A percentile compares a stretch with the other conserved stretches of the same genome.
Evolutionary conservation across 2,113 vertebrate genomes (phyloP).

Genomic region (Phasianus colchicus): DNA sequence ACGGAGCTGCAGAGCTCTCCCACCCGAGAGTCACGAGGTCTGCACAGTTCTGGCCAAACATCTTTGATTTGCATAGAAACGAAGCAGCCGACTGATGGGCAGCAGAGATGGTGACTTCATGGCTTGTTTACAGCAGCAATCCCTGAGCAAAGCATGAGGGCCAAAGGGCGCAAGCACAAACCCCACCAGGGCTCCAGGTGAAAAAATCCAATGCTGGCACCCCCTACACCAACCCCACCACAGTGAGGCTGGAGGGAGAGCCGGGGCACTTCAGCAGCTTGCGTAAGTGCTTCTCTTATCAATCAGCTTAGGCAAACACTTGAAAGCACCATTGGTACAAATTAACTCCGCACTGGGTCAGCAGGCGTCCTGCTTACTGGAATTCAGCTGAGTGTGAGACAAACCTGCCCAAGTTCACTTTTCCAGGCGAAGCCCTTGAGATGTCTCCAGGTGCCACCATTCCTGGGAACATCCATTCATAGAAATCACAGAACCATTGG

Average conservation of each 20-base stretch:
- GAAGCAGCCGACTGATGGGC: background rate
- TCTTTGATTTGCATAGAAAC: conserved; percentile 7
- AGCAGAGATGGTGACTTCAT: background rate
- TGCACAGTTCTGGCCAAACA: background rate
- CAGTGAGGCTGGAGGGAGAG: conserved; percentile 9
- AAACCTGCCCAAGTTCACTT: background rate
- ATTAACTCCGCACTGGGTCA: background rate
- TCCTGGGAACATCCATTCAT: background rate
- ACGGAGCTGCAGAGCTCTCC: background rate
- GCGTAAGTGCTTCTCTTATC: conserved; percentile 50
- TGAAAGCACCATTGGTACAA: conserved; percentile 40
- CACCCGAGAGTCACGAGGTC: background rate
- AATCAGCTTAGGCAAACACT: conserved; percentile 56
- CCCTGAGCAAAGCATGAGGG: background rate
- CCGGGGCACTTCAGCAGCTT: background rate
- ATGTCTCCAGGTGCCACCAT: background rate
- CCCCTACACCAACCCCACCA: background rate
- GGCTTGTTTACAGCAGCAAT: background rate
- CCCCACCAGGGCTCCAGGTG: background rate
- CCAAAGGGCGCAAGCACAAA: fast-evolving
- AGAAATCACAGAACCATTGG: too few species aligned
- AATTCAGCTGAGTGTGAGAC: conserved; percentile 13
- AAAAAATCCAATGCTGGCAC: background rate
- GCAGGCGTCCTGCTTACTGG: conserved; percentile 26
- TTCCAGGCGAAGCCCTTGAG: conserved; percentile 16